These are phyloP conservation scores for Lordiphosa clarofinis DNA, from an alignment of 1,140 invertebrate species.

Conservation along the genomic window DNA sequence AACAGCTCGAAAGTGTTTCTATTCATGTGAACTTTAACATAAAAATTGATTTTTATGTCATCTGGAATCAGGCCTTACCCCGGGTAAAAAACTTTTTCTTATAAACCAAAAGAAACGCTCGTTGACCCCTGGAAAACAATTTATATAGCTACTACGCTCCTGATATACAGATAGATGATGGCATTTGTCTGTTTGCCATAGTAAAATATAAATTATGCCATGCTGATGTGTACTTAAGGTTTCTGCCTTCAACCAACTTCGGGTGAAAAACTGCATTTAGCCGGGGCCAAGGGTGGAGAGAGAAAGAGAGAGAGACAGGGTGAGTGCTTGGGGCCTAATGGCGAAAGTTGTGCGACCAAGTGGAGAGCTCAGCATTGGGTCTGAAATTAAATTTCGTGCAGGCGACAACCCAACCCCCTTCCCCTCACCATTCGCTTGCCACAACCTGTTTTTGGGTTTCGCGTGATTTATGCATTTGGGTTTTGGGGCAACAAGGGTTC, in stretches of 20 bases:
- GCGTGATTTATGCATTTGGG: constrained; percentile 70
- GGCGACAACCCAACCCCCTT: constrained; percentile 19
- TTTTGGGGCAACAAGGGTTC: constrained; percentile 32
- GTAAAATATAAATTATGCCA: constrained; percentile 59
- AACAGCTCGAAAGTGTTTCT: too few species aligned
- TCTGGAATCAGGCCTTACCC: too few species aligned
- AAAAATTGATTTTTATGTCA: too few species aligned
- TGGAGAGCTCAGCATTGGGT: constrained; percentile 10
- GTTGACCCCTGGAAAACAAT: not conserved
- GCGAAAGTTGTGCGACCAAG: constrained; percentile 34
- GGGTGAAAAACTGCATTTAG: constrained; percentile 48
- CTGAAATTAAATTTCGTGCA: constrained; percentile 48
- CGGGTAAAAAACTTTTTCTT: too few species aligned
- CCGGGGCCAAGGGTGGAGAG: constrained; percentile 45
- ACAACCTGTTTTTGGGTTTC: constrained; percentile 35
- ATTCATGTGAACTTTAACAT: too few species aligned
- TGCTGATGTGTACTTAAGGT: constrained; percentile 59
- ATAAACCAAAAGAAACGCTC: too few species aligned
- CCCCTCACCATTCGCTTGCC: constrained; percentile 12
- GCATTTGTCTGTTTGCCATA: constrained; percentile 19
- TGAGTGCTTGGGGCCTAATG: constrained; percentile 1
- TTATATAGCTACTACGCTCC: not conserved
- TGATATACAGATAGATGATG: constrained; percentile 1
- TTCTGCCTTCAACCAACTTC: constrained; percentile 48
- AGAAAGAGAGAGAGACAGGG: not conserved